Evolutionary conservation across 2,888 invertebrate species (phyloP).

Genomic region (Pteria penguin): DNA sequence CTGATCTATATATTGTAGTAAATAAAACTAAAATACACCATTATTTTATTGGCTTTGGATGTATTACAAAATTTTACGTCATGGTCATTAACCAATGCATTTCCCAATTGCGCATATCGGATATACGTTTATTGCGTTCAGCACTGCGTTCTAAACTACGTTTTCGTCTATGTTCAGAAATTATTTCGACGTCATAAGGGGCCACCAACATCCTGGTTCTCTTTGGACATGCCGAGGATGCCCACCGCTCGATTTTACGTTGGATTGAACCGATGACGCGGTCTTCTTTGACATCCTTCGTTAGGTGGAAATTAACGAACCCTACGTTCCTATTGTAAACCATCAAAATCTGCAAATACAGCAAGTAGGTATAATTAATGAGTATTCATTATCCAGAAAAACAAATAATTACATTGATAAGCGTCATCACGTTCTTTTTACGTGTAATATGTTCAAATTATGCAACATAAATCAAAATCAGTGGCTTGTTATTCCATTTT

Average conservation of each 20-base stretch:
- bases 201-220: conserved; percentile 55
- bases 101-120: conserved; percentile 59
- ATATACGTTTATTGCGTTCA: conserved; percentile 54
- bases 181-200: conserved; percentile 47
- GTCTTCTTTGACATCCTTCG: conserved; percentile 49
- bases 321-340: conserved; percentile 58
- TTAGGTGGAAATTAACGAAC: conserved; percentile 47
- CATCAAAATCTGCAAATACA: conserved; percentile 57
- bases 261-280: conserved; percentile 50
- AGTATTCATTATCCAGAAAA: too few relatives aligned
- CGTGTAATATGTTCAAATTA: too few relatives aligned
- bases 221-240: conserved; percentile 51
- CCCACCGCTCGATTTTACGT: conserved; percentile 59
- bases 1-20: too few relatives aligned
- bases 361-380: too few relatives aligned
- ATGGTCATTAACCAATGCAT: conserved; percentile 57
- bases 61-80: too few relatives aligned
- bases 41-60: too few relatives aligned
- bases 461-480: too few relatives aligned
- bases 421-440: too few relatives aligned
- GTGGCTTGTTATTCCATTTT: too few relatives aligned
- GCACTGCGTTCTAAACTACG: conserved; percentile 55
- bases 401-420: too few relatives aligned
- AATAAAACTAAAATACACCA: too few relatives aligned
- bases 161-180: conserved; percentile 45